Conservation (phyloP, 2,888 invertebrate species). For the Thymelicus sylvestris region DNA sequence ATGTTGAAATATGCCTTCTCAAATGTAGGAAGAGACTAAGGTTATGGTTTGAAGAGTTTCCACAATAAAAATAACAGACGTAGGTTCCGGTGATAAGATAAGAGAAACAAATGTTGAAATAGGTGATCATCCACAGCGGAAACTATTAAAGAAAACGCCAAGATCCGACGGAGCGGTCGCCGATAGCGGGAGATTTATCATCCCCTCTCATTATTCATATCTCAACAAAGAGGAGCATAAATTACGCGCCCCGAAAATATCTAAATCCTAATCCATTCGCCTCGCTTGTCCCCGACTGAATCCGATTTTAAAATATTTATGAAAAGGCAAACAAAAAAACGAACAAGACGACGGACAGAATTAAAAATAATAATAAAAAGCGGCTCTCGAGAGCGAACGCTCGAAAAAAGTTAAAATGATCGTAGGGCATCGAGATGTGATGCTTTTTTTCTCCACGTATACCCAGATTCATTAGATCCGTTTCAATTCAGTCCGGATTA, state of each 20-base stretch:
- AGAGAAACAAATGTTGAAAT: constrained; percentile 44
- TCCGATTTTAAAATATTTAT: constrained; percentile 84
- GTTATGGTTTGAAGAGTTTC: too few relatives aligned
- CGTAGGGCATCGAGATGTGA: constrained; percentile 77
- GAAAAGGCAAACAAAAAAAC: constrained; percentile 76
- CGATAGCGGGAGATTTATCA: constrained; percentile 67
- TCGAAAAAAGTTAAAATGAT: constrained; percentile 82
- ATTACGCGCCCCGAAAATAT: constrained; percentile 81
- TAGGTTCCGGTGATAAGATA: constrained; percentile 18
- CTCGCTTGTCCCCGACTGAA: constrained; percentile 79
- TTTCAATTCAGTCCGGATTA: constrained; percentile 82
- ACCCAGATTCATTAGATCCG: constrained; percentile 80
- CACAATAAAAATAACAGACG: not conserved
- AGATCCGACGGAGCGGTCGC: constrained; percentile 52
- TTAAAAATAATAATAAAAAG: constrained; percentile 76
- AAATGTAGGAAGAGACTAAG: too few relatives aligned
- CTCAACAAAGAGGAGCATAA: constrained; percentile 81
- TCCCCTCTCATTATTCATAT: constrained; percentile 79
- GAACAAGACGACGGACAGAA: constrained; percentile 74
- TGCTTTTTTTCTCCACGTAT: constrained; percentile 70
- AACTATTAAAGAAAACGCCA: constrained; percentile 56
- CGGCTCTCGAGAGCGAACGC: constrained; percentile 70
- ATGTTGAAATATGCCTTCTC: too few relatives aligned
- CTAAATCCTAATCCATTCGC: constrained; percentile 84
- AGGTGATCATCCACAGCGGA: constrained; percentile 52